Evolutionary conservation across 2,888 invertebrate genomes (phyloP), one percentile per base, ranked within the genome.

Genomic region (Heteropelma amictum): DNA sequence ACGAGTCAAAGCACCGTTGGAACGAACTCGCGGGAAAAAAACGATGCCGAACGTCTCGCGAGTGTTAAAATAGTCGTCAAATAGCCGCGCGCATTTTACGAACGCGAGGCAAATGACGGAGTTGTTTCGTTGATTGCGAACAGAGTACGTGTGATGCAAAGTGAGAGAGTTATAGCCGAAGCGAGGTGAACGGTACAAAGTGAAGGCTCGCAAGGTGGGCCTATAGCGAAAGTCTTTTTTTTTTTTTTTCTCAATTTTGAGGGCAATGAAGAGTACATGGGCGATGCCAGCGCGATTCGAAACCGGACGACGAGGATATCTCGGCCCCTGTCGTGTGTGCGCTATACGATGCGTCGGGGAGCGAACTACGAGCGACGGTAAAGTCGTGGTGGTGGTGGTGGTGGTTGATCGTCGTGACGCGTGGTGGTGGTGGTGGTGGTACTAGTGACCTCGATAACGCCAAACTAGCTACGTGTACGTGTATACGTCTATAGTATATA

Each of bases 371-470:
- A 26, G 63, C 65, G 78, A 60, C 40, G 64, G 49, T 64, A 60
- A 65, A 58, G 71, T 71, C 79, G 84, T 74, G 80, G 85, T 85
- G 87, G 88, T 86, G 87, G 88, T 85, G 78, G 56, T 45, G 64
- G 49, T 64, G 63, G 68, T 74, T 77, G 81, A 72, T 72, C 82
- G 80, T 81, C 79, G 61, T 68, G 76, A 47, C 45, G 64, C 69
- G 54, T 56, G 76, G 56, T 53, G 61, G 71, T 71, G 79, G 84
- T 74, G 80, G 85, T 85, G 87, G 88, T 86, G 87, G 88, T 85
- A 88, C 81, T 83, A 81, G 83, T 89, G 89, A 88, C 89, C 89
- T 89, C 89, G 88, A 89, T 88, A 86, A 81, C 79, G 82, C 78
- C 17, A 69, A 83, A 80, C 81, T 85, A 84, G 81, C 85, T 45